Percentiles rank a stretch among this genome's conserved stretches.
Evolutionary conservation across 2,888 invertebrate genomes (phyloP).

Genomic region (Mesoligia furuncula): DNA sequence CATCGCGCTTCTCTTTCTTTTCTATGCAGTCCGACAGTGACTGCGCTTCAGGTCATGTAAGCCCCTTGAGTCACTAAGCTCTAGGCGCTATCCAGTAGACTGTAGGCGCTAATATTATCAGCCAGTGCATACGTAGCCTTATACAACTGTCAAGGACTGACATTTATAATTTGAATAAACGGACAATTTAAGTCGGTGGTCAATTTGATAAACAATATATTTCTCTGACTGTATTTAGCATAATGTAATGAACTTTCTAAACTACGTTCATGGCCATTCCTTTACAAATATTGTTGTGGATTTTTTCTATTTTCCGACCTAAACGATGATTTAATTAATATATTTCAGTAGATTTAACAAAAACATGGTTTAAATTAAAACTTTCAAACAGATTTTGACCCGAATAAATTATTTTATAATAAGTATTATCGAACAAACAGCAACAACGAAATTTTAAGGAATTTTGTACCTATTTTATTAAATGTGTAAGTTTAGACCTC

Average conservation of each 20-base stretch:
- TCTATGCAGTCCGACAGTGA: too few species aligned
- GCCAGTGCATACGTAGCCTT: too few species aligned
- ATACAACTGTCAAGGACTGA: not conserved
- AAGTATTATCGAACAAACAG: constrained; percentile 34
- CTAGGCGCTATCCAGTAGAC: too few species aligned
- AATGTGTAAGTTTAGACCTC: not conserved
- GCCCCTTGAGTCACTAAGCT: too few species aligned
- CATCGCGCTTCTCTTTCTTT: too few species aligned
- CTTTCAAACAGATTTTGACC: not conserved
- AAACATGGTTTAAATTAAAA: not conserved
- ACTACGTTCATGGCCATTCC: not conserved
- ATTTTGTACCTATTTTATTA: constrained; percentile 4
- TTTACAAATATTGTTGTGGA: not conserved
- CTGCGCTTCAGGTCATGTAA: too few species aligned
- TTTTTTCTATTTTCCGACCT: not conserved
- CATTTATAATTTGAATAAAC: not conserved
- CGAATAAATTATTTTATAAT: not conserved
- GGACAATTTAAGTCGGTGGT: not conserved
- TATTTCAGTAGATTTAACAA: constrained; percentile 18
- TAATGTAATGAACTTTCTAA: constrained; percentile 19
- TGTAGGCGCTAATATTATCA: too few species aligned
- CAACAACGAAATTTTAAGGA: not conserved
- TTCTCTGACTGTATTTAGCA: constrained; percentile 22
- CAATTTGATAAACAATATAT: not conserved
- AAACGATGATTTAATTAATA: constrained; percentile 11